Evolutionary conservation across 2,797 vertebrate genomes (phyloP), one percentile per base, ranked within the genome.

Genomic region (Mycteria americana): DNA sequence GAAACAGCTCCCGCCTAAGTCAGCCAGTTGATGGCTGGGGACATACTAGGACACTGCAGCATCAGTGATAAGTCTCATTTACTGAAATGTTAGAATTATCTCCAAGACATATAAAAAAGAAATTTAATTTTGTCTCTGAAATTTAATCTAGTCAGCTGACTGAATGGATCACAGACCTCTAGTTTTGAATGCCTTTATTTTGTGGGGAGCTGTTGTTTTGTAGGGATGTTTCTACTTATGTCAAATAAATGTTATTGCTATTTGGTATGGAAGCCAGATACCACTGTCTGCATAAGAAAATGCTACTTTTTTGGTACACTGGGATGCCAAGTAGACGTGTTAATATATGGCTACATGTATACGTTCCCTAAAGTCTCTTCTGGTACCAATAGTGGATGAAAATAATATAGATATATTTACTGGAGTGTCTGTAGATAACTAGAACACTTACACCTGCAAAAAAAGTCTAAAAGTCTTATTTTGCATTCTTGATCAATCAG

Each of bases 211-310:
- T 90, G 16, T 63, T 86, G 33, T 85, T 95, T 93, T 2, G 2
- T 70, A 70, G 64, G 72, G 89, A 92, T 92, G 62, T 92, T 95
- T 95, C 82, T 92, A 60, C 51, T 92, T 90, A 86, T 62, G 48
- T 70, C 28, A 82, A 95, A 46, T 88, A 82, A 78, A 80, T 93
- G 24, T 95, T 76, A 50, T 68, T 95, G 60, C 72, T 94, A 30
- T 95, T 95, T 88, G 88, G 39, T 91, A 79, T 46, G 57, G 74
- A 96, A 92, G 97, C 92, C 97, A 97, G 94, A 96, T 95, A 97
- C 95, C 97, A 96, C 84, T 96, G 94, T 97, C 93, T 97, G 65
- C 86, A 53, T 90, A 89, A 97, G 94, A 97, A 97, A 95, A 96
- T 78, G 84, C 31, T 91, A 70, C 25, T 86, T 96, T 92, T 97